phyloP scores from a whole-genome alignment of 2,797 vertebrate species.

The Tarsius wallacei region DNA sequence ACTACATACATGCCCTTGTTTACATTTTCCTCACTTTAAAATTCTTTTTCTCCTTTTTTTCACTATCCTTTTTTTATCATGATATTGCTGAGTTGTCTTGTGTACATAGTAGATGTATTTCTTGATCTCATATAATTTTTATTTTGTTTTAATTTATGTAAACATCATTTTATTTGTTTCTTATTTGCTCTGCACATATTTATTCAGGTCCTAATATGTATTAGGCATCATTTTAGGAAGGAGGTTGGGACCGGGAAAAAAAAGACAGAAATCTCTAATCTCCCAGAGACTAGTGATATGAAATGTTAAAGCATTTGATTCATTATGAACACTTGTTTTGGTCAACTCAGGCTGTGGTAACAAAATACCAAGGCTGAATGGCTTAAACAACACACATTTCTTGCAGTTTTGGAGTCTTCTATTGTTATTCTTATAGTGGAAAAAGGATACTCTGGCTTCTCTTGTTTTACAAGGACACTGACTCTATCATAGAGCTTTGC shows the following conservation, averaged over 20 bases:
- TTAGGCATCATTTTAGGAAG: background rate
- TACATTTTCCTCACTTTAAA: background rate
- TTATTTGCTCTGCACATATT: background rate
- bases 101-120: background rate
- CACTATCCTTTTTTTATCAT: background rate
- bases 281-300: background rate
- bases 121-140: background rate
- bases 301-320: background rate
- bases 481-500: background rate
- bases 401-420: background rate
- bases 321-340: background rate
- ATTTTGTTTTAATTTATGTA: background rate
- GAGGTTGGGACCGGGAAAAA: background rate
- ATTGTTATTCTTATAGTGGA: background rate
- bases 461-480: background rate
- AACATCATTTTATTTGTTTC: background rate
- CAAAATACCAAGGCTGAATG: background rate
- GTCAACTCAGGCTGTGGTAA: too few relatives aligned
- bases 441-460: background rate
- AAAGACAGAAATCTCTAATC: background rate
- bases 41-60: background rate
- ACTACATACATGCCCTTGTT: background rate
- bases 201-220: background rate
- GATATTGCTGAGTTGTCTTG: background rate
- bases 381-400: background rate